phyloP scores from a whole-genome alignment of 2,113 vertebrate genomes.

The Pavo muticus region DNA sequence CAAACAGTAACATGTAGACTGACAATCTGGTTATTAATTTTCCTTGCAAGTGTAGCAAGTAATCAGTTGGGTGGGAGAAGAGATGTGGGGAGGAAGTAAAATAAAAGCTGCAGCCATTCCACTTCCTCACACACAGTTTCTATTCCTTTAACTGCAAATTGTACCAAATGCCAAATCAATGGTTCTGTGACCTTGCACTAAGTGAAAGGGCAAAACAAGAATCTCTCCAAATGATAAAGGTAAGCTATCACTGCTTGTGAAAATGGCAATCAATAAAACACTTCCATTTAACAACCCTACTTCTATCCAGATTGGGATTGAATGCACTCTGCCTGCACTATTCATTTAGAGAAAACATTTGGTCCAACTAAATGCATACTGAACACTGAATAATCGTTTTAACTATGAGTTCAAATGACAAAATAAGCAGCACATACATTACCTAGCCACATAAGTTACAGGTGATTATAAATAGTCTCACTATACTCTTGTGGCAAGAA shows the following conservation, averaged over 20 bases:
- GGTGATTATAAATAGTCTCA: not conserved
- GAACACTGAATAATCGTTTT: not conserved
- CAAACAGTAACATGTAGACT: not conserved
- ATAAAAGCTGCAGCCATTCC: not conserved
- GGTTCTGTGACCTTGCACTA: constrained; percentile 52
- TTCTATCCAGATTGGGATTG: not conserved
- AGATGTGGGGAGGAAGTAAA: not conserved
- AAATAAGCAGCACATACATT: not conserved
- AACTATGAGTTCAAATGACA: not conserved
- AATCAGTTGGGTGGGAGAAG: not conserved
- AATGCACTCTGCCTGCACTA: not conserved
- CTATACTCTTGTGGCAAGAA: not conserved
- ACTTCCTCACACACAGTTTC: not conserved
- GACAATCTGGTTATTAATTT: not conserved
- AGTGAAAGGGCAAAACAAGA: constrained; percentile 46
- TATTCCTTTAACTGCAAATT: constrained; percentile 20
- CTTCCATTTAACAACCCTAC: constrained; percentile 21
- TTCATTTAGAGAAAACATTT: not conserved
- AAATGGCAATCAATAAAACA: constrained; percentile 46
- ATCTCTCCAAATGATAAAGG: constrained; percentile 38
- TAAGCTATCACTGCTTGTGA: constrained; percentile 17
- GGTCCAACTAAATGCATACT: accelerated
- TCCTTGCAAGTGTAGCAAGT: not conserved
- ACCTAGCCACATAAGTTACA: not conserved
- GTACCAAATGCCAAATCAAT: constrained; percentile 38